Conservation (phyloP, 2,113 vertebrate species). For the Triplophysa rosa region DNA sequence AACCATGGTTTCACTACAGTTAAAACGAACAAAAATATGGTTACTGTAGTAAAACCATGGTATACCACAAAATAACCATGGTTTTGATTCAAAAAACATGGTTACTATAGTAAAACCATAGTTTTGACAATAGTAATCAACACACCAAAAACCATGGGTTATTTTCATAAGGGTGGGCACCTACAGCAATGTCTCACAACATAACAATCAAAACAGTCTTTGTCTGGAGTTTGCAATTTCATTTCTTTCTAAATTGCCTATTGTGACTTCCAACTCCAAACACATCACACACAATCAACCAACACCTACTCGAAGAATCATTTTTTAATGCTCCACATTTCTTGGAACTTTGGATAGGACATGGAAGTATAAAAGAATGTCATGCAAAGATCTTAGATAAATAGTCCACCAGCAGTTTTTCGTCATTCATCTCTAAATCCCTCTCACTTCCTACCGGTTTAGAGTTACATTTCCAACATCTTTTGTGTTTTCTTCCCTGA, state of each 20-base stretch:
- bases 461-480: conserved; percentile 49
- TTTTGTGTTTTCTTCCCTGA: conserved; percentile 46
- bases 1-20: too few species aligned
- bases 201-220: too few species aligned
- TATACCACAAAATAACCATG: too few species aligned
- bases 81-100: too few species aligned
- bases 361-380: conserved; percentile 13
- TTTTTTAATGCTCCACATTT: not conserved
- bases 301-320: not conserved
- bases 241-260: not conserved
- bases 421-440: conserved; percentile 54
- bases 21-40: too few species aligned
- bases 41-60: too few species aligned
- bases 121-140: too few species aligned
- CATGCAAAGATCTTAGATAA: conserved; percentile 53
- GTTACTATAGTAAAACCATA: too few species aligned
- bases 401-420: conserved; percentile 59
- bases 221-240: not conserved
- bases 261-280: not conserved
- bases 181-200: too few species aligned
- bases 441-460: conserved; percentile 58
- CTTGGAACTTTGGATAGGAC: not conserved
- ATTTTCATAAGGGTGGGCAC: too few species aligned
- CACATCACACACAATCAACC: not conserved
- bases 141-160: too few species aligned